Percentiles rank a stretch among this genome's conserved stretches.
Evolutionary conservation across 2,888 invertebrate species (phyloP).

Genomic region (Hirudinaria manillensis): DNA sequence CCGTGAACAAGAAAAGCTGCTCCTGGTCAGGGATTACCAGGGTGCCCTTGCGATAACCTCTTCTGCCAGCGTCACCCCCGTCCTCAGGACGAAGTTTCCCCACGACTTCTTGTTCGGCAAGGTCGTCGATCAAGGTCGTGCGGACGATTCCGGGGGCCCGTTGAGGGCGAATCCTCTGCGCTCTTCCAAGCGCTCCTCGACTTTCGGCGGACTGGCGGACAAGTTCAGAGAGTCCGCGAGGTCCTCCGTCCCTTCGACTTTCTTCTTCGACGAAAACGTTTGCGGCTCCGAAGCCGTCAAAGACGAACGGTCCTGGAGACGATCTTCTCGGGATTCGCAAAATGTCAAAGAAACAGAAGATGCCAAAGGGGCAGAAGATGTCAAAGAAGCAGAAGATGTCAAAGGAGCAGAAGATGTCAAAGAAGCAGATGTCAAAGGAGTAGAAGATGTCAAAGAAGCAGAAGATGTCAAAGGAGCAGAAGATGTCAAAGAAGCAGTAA

Average conservation of each 20-base stretch:
- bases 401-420: background rate
- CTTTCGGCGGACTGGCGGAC: slow-evolving; percentile 12
- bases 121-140: slow-evolving; percentile 1
- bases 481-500: too few species aligned
- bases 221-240: slow-evolving; percentile 10
- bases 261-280: background rate
- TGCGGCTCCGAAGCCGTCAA: background rate
- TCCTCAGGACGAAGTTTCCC: background rate
- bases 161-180: background rate
- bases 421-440: too few species aligned
- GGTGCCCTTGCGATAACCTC: background rate
- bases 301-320: background rate
- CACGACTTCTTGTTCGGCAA: background rate
- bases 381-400: background rate
- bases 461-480: too few species aligned
- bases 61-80: slow-evolving; percentile 3
- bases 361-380: background rate
- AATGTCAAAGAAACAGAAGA: background rate
- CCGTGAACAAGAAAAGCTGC: slow-evolving; percentile 15
- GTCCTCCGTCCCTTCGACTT: background rate
- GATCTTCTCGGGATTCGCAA: background rate
- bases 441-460: too few species aligned
- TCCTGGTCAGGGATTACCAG: slow-evolving; percentile 6
- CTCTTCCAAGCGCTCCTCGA: slow-evolving; percentile 16
- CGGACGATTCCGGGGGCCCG: background rate